Base-by-base conservation (phyloP, 2,797 vertebrate species). In the Amblyraja radiata region DNA sequence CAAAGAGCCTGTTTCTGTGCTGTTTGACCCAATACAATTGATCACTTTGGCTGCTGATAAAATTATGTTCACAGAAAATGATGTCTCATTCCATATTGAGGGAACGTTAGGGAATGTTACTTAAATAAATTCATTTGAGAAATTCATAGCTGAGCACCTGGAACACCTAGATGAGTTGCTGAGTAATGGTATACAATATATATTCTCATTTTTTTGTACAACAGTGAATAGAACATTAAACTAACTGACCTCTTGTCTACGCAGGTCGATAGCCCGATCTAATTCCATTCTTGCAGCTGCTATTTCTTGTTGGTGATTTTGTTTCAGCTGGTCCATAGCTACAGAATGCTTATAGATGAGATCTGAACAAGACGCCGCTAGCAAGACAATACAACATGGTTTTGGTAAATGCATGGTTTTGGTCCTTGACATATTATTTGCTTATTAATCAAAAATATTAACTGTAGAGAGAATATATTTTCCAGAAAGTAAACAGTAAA, bases 281-380 rank as follows among this genome's bases (percentile, higher is more conserved):
- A 99, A 96, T 95, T 99, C 98, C 94, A 96, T 94, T 94, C 98
- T 98, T 94, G 97, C 97, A 68, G 96, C 96, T 10, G 97, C 96
- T 28, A 97, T 94, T 95, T 99, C 98, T 94, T 99, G 98, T 18
- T 99, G 98, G 94, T 99, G 98, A 94, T 96, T 97, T 95, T 98
- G 98, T 93, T 97, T 96, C 95, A 99, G 96, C 94, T 99, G 97
- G 95, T 99, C 98, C 93, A 99, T 97, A 93, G 98, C 97, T 68
- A 98, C 98, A 3, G 98, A 98, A 68, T 99, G 98, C 94, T 99
- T 98, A 94, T 99, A 98, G 94, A 99, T 99, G 93, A 99, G 94
- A 96, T 99, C 98, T 10, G 99, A 99, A 84, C 99, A 97, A 94
- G 99, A 96, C 79, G 99, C 99, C 83, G 98, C 99, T 99, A 94